Evolutionary conservation across 2,113 vertebrate species (phyloP).

Genomic region (Hypanus sabinus): DNA sequence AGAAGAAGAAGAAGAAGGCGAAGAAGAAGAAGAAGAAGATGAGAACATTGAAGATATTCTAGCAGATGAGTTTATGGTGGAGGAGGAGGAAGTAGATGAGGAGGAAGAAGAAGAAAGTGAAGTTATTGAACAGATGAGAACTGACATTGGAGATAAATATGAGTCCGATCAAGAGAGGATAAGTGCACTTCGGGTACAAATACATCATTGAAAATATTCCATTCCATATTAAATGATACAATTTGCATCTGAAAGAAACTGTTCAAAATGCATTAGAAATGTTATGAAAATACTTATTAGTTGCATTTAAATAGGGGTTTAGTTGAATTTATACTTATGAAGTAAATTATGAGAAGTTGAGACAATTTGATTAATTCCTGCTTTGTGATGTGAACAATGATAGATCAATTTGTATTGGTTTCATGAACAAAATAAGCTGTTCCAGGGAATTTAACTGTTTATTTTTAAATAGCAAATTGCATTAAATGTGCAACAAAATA

Average conservation of each 20-base stretch:
- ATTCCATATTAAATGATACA: not conserved
- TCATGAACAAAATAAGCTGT: too few species aligned
- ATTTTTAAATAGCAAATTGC: too few species aligned
- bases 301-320: not conserved
- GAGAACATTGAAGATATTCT: slow-evolving; percentile 67
- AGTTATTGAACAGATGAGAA: slow-evolving; percentile 62
- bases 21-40: slow-evolving; percentile 49
- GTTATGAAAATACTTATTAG: not conserved
- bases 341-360: not conserved
- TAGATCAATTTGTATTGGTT: not conserved
- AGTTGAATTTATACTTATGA: not conserved
- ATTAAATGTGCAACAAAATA: too few species aligned
- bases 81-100: slow-evolving; percentile 58
- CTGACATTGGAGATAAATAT: slow-evolving; percentile 69
- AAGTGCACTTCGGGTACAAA: slow-evolving; percentile 57
- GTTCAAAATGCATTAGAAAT: not conserved
- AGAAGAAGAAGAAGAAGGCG: slow-evolving; percentile 52
- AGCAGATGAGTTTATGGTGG: slow-evolving; percentile 69
- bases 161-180: slow-evolving; percentile 58
- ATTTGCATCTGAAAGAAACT: not conserved
- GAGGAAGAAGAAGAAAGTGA: slow-evolving; percentile 66
- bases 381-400: not conserved
- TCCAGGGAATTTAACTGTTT: too few species aligned
- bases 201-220: not conserved
- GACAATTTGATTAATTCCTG: not conserved